Percentiles rank a stretch among this genome's conserved stretches.
These are phyloP conservation scores for Aplysia californica DNA, from an alignment of 1,140 invertebrate genomes.

Conservation along the genomic window DNA sequence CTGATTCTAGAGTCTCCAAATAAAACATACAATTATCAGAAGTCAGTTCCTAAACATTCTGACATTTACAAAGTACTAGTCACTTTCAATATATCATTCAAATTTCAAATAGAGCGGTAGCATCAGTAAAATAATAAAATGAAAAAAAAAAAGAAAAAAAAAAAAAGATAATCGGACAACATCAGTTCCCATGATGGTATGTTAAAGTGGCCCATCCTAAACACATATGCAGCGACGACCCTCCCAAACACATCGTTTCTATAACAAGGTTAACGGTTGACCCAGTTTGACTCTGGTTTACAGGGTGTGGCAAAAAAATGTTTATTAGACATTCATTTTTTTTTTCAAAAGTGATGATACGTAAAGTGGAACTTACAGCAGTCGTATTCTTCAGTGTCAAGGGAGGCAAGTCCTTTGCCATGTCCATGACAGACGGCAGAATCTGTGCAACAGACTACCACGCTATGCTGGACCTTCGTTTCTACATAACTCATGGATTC, in stretches of 20 bases:
- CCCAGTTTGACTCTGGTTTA: neutral
- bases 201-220: neutral
- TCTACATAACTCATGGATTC: too few relatives aligned
- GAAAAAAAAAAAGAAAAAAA: neutral
- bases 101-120: neutral
- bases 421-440: slow-evolving; percentile 3
- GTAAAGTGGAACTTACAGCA: neutral
- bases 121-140: neutral
- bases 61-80: too few relatives aligned
- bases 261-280: neutral
- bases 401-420: slow-evolving; percentile 14
- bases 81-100: neutral
- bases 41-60: too few relatives aligned
- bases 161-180: neutral
- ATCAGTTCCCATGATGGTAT: neutral
- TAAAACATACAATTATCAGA: too few relatives aligned
- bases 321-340: neutral
- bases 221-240: neutral
- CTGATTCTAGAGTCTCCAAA: neutral
- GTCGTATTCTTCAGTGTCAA: slow-evolving; percentile 15
- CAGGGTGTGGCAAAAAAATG: neutral
- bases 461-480: neutral
- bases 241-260: neutral
- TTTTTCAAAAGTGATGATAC: neutral
- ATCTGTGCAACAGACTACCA: neutral